Evolutionary conservation across 1,140 invertebrate species (phyloP), one percentile per base, ranked within the genome.

Genomic region (Diploscapter pachys): DNA sequence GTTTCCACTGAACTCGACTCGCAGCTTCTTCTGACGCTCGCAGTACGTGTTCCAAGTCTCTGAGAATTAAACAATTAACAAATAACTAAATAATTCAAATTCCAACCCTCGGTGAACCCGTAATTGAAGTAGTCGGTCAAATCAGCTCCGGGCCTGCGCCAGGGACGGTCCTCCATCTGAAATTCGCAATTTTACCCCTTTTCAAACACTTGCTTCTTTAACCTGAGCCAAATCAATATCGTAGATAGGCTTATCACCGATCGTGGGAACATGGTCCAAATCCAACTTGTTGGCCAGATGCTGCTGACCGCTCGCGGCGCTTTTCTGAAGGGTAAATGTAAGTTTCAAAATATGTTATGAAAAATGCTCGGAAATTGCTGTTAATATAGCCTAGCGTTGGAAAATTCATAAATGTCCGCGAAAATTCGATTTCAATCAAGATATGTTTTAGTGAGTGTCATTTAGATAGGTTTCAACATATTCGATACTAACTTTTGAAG

Each of bases 31-130:
- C 86, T 99, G 96, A 63, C 94, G 89, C 82, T 98, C 95, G 87
- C 95, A 98, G 86, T 98, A 98, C 4, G 93, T 91, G 76, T 93
- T 91, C 96, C 96, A 99, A 1, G 95, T 96, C 76, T 98, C 95
- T 88, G 98, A 95, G 11, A 72, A 72, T 98, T 31, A 31, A 31
- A 31, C 31, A 31, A 31, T 31, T 31, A 31, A 31, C 31, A 31
- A 31, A 31, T 31, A 31, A 31, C 31, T 31, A 31, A 31, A 31
- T 31, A 31, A 31, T 31, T 31, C 31, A 31, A 31, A 31, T 72
- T 9, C 54, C 77, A 69, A 81, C 81, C 80, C 74, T 86, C 84
- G 56, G 79, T 85, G 70, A 86, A 85, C 49, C 84, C 85, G 63
- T 85, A 85, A 70, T 85, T 86, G 72, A 86, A 85, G 70, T 85